Evolutionary conservation across 2,113 vertebrate genomes (phyloP).

Genomic region (Phylloscopus whistleri): DNA sequence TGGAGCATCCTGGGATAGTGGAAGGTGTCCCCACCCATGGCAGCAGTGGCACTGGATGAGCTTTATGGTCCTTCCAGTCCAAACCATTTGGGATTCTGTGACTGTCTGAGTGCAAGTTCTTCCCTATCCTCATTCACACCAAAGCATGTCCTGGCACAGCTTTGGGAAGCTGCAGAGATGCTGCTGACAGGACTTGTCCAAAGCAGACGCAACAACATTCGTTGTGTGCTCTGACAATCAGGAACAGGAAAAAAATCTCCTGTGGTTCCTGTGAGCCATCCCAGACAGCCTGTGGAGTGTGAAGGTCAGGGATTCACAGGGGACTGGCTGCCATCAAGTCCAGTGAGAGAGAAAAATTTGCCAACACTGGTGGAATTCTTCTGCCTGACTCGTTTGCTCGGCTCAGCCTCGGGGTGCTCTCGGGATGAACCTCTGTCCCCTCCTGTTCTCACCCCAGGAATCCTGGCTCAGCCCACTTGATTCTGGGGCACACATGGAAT

Average conservation of each 20-base stretch:
- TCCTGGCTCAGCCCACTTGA: background rate
- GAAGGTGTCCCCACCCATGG: background rate
- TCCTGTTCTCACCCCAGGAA: background rate
- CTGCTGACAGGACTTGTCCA: background rate
- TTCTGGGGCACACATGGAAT: background rate
- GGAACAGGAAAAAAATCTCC: background rate
- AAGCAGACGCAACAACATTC: background rate
- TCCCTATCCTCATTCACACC: background rate
- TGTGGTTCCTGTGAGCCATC: background rate
- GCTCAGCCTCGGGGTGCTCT: background rate
- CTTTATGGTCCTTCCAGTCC: background rate
- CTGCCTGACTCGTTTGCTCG: background rate
- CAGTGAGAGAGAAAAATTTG: background rate
- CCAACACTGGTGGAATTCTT: background rate
- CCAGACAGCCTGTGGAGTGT: background rate
- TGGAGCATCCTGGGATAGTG: fast-evolving
- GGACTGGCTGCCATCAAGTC: background rate
- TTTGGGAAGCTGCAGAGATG: background rate
- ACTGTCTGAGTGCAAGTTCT: background rate
- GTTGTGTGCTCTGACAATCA: background rate
- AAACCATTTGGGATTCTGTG: background rate
- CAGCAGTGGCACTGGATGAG: background rate
- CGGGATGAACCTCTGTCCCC: background rate
- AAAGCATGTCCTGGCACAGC: background rate
- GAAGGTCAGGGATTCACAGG: constrained; percentile 15